Conservation (phyloP, 1,140 invertebrate genomes). For the Euwallacea similis region DNA sequence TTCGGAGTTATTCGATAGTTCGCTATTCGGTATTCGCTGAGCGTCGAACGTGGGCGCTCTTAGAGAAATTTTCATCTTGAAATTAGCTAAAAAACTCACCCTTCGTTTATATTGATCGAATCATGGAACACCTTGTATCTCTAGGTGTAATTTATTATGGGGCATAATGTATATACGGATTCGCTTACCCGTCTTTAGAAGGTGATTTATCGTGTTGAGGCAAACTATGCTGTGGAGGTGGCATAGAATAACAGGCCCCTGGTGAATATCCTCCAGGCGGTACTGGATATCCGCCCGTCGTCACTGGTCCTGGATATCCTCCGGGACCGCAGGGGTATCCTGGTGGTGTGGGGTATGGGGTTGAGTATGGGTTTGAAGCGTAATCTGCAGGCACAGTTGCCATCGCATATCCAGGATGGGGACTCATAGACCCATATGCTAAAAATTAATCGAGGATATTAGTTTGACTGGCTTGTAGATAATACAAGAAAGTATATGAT, state of each 20-base stretch:
- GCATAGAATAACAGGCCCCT: conserved; percentile 79
- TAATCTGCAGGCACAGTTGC: conserved; percentile 73
- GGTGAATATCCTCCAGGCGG: conserved; percentile 71
- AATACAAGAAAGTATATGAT: too few relatives aligned
- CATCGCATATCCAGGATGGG: conserved; percentile 81
- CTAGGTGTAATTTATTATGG: background rate
- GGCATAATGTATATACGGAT: background rate
- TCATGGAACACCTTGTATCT: too few relatives aligned
- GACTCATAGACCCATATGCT: conserved; percentile 80
- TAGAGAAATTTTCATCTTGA: background rate
- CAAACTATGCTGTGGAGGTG: conserved; percentile 69
- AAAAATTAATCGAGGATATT: conserved; percentile 18
- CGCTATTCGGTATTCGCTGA: too few relatives aligned
- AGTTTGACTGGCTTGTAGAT: too few relatives aligned
- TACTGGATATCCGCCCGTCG: conserved; percentile 58
- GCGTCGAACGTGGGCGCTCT: too few relatives aligned
- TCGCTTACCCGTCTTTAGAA: conserved; percentile 64
- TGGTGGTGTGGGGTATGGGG: conserved; percentile 59
- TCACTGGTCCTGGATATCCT: conserved; percentile 65
- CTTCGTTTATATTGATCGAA: too few relatives aligned
- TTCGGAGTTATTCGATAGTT: too few relatives aligned
- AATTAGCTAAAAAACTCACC: background rate
- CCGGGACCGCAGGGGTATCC: conserved; percentile 67
- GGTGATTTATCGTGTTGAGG: conserved; percentile 69
- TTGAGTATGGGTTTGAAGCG: conserved; percentile 73